These are phyloP conservation scores for Platypus cylindrus DNA, from an alignment of 2,888 invertebrate genomes.

Conservation along the genomic window DNA sequence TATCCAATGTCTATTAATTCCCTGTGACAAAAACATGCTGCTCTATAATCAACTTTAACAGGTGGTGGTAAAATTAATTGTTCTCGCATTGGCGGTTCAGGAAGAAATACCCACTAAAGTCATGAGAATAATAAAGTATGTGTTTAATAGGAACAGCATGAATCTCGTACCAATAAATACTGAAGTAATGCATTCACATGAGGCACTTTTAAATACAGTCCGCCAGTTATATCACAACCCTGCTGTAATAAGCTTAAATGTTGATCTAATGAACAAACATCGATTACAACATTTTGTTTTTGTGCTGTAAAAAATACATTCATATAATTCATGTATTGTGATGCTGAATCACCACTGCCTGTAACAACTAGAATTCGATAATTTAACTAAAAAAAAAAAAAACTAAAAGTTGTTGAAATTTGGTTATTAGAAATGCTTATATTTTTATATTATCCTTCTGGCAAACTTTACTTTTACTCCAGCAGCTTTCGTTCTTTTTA, in stretches of 20 bases:
- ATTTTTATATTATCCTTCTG: background rate
- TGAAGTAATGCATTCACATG: conserved; percentile 76
- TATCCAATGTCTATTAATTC: conserved; percentile 91
- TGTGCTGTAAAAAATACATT: conserved; percentile 93
- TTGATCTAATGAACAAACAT: conserved; percentile 85
- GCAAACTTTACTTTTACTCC: conserved; percentile 39
- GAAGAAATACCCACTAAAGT: conserved; percentile 81
- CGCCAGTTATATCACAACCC: conserved; percentile 93
- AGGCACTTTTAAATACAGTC: conserved; percentile 79
- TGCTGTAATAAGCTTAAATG: conserved; percentile 86
- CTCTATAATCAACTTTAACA: conserved; percentile 87
- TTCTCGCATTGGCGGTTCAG: conserved; percentile 65
- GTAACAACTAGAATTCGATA: conserved; percentile 76
- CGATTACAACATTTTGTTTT: conserved; percentile 75
- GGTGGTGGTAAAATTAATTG: conserved; percentile 81
- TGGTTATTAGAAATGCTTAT: background rate
- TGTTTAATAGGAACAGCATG: too few relatives aligned
- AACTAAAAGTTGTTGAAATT: too few relatives aligned
- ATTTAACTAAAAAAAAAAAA: conserved; percentile 39
- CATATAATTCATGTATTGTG: conserved; percentile 98
- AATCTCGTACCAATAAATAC: conserved; percentile 76
- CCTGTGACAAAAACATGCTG: conserved; percentile 95
- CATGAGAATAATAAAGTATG: background rate
- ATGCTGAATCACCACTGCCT: conserved; percentile 80
- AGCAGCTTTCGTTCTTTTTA: conserved; percentile 48